These are phyloP conservation scores for Noctua fimbriata DNA, from an alignment of 2,888 invertebrate species.

Conservation along the genomic window DNA sequence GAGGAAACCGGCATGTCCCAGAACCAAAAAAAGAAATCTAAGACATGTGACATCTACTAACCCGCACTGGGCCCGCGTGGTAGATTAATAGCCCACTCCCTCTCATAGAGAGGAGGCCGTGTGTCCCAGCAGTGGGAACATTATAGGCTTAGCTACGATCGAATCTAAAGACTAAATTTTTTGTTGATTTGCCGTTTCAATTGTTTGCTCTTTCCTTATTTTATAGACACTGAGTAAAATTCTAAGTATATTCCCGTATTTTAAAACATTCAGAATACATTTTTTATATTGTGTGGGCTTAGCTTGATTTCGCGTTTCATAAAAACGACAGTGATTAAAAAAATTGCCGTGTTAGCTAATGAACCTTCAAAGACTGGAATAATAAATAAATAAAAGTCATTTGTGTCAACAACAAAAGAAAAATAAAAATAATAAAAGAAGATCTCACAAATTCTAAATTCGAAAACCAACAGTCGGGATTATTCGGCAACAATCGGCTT, in stretches of 20 bases:
- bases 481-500: constrained; percentile 45
- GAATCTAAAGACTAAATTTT: not conserved
- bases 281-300: not conserved
- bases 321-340: not conserved
- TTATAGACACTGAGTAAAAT: not conserved
- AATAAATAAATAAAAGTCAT: not conserved
- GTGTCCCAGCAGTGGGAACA: too few relatives aligned
- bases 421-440: not conserved
- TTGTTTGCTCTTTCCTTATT: not conserved
- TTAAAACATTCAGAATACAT: not conserved
- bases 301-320: not conserved
- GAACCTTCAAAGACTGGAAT: not conserved
- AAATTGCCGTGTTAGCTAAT: not conserved
- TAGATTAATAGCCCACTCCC: too few relatives aligned
- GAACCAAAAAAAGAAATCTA: too few relatives aligned
- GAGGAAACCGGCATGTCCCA: too few relatives aligned
- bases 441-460: constrained; percentile 17
- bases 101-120: too few relatives aligned
- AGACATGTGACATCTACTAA: too few relatives aligned
- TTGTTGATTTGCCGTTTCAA: not conserved
- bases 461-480: constrained; percentile 21
- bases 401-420: constrained; percentile 4
- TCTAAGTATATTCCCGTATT: not conserved
- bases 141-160: too few relatives aligned
- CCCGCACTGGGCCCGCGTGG: too few relatives aligned